Evolutionary conservation across 2,888 invertebrate species (phyloP).

Genomic region (Pterobdella sp.): DNA sequence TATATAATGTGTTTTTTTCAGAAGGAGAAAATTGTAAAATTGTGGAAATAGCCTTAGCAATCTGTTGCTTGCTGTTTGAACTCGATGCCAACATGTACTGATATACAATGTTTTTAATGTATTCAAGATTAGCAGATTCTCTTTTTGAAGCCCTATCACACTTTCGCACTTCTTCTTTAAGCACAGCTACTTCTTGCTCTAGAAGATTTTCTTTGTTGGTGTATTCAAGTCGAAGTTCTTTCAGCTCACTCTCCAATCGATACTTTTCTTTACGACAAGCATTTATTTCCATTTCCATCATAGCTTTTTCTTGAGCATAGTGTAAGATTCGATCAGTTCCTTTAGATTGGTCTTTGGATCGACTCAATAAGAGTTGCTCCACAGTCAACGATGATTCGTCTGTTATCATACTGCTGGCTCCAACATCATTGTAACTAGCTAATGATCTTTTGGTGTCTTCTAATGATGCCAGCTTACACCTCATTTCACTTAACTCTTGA

Average conservation of each 20-base stretch:
- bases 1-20: conserved; percentile 55
- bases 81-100: conserved; percentile 69
- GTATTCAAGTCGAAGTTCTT: conserved; percentile 51
- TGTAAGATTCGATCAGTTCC: conserved; percentile 59
- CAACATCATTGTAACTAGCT: conserved; percentile 25
- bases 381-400: neutral
- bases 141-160: conserved; percentile 56
- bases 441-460: neutral
- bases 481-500: conserved; percentile 49
- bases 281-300: conserved; percentile 70
- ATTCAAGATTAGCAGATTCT: conserved; percentile 78
- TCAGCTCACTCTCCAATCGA: conserved; percentile 54
- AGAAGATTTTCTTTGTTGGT: conserved; percentile 54
- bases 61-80: conserved; percentile 64
- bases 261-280: conserved; percentile 66
- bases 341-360: neutral
- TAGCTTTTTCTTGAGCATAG: conserved; percentile 72
- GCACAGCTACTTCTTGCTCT: neutral
- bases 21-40: conserved; percentile 69
- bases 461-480: conserved; percentile 40
- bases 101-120: conserved; percentile 79
- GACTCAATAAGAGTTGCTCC: conserved; percentile 9
- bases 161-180: conserved; percentile 54
- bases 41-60: conserved; percentile 80
- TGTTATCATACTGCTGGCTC: conserved; percentile 33